Base-by-base conservation (phyloP, 2,888 invertebrate species). In the Ochropacha duplaris region DNA sequence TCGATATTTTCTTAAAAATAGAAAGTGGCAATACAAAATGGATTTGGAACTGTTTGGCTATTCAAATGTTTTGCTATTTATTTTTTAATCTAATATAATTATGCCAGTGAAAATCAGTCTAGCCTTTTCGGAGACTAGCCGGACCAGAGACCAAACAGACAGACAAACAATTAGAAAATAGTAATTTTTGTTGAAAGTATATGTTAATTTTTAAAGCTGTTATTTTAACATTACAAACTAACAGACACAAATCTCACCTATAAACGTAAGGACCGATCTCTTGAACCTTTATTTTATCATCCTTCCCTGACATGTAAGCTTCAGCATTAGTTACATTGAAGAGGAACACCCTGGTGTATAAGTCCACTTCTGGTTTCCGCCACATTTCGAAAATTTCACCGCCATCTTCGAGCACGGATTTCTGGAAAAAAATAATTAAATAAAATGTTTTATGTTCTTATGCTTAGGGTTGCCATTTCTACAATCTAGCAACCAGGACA, bases 241-340 rank as follows among this genome's bases (percentile, higher is more conserved):
- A 4, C 24, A 24, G 5, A 24, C 24, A 24, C 24, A 4, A n/a
- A 36, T 89, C 94, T 93, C 88, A 98, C 98, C 95, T 96, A 88
- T 98, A 98, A 0, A 97, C 96, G 80, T 97, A 98, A 0, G 98
- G 98, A 0, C 98, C 98, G 11, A 97, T 94, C 91, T 98, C 95
- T 68, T 96, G 88, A 2, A 98, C 93, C 55, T 93, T 94, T 22
- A 98, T 83, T 75, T 96, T 96, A 39, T 94, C 93, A 4, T 94
- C 95, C 3, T 80, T 84, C 0, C 97, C 97, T 0, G 94, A 92
- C 81, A 97, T 88, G 82, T 95, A 97, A 4, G 95, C 96, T 4
- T 96, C 96, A 12, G 94, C 94, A 76, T 98, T 98, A 9, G 98
- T 98, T 2, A 97, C 93, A 78, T 98, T 98, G 87, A 97, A 98